A percentile compares a stretch with the other conserved stretches of the same genome.
phyloP scores from a whole-genome alignment of 2,797 vertebrate genomes.

The Ateles fusciceps region DNA sequence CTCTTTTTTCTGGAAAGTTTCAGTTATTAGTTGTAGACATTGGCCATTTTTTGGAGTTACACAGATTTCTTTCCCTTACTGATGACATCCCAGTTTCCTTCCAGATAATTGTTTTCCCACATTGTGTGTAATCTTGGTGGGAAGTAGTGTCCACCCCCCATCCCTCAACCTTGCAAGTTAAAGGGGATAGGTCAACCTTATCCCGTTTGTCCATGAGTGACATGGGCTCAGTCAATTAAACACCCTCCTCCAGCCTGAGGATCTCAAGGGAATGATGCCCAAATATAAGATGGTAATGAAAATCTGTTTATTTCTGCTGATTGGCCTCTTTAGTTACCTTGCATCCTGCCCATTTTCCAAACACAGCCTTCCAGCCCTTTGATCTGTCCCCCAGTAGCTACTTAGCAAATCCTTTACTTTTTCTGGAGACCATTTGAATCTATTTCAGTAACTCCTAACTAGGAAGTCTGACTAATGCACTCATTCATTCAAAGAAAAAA shows the following conservation, averaged over 20 bases:
- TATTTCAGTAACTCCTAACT: neutral
- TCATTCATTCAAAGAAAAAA: neutral
- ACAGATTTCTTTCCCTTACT: neutral
- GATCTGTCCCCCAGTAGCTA: neutral
- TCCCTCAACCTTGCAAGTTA: neutral
- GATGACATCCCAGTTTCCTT: slow-evolving; percentile 21
- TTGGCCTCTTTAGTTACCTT: neutral
- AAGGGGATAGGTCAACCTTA: neutral
- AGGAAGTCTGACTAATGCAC: neutral
- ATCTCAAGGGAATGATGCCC: neutral
- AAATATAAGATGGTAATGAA: neutral
- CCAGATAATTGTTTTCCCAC: neutral
- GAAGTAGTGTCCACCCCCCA: neutral
- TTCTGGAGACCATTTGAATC: neutral
- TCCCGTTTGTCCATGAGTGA: neutral
- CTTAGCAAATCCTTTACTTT: neutral
- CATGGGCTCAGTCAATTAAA: neutral
- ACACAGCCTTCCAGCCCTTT: neutral
- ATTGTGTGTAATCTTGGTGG: neutral
- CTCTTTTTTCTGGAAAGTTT: slow-evolving; percentile 5
- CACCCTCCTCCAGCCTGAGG: neutral
- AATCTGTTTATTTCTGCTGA: neutral
- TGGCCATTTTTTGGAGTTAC: neutral
- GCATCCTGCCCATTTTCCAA: neutral
- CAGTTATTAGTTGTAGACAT: neutral